These are phyloP conservation scores for Aplocera efformata DNA, from an alignment of 2,888 invertebrate genomes.

Conservation along the genomic window DNA sequence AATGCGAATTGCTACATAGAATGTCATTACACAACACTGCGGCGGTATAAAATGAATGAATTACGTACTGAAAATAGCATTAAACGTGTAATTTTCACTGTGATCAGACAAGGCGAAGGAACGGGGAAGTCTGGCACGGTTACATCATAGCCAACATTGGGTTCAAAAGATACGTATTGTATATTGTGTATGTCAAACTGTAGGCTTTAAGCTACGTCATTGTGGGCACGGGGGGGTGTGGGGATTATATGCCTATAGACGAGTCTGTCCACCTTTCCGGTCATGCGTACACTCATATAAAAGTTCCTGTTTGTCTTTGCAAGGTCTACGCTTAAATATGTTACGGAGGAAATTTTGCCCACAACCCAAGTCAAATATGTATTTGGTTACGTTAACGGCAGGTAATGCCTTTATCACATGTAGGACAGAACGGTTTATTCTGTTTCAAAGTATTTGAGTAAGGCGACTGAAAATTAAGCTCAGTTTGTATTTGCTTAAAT, in stretches of 20 bases:
- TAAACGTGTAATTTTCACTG: background rate
- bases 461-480: too few species aligned
- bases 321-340: background rate
- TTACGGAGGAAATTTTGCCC: background rate
- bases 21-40: slow-evolving; percentile 55
- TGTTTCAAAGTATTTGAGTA: too few species aligned
- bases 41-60: slow-evolving; percentile 47
- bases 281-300: slow-evolving; percentile 2
- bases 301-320: slow-evolving; percentile 5
- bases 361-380: background rate
- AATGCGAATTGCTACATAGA: slow-evolving; percentile 14
- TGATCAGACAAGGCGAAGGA: background rate
- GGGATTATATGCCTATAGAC: background rate
- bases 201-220: background rate
- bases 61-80: slow-evolving; percentile 15
- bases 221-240: background rate
- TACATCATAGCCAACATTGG: background rate
- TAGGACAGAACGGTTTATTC: too few species aligned
- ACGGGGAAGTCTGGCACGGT: background rate
- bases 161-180: background rate
- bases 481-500: too few species aligned
- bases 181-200: too few species aligned
- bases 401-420: too few species aligned
- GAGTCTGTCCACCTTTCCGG: slow-evolving; percentile 3
- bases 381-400: too few species aligned